phyloP scores from a whole-genome alignment of 2,888 invertebrate genomes.

The Didymodactylos carnosus region DNA sequence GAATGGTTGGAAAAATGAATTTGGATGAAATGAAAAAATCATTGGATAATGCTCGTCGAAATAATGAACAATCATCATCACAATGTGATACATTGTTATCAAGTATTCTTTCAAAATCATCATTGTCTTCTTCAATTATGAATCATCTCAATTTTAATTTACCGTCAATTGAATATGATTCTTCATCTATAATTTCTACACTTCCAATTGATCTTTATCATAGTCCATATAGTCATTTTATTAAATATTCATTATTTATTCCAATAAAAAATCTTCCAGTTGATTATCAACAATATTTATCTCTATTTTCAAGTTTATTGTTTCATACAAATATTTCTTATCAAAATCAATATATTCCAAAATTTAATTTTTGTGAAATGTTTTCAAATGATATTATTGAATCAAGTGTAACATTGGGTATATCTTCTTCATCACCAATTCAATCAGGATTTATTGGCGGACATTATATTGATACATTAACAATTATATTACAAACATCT shows the following conservation, averaged over 20 bases:
- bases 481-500: neutral
- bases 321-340: neutral
- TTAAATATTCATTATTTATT: neutral
- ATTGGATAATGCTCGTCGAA: constrained; percentile 1
- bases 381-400: neutral
- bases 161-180: neutral
- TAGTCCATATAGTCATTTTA: neutral
- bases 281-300: neutral
- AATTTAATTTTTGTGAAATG: neutral
- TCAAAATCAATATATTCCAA: neutral
- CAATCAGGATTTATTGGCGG: neutral
- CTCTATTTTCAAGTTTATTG: neutral
- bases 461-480: neutral
- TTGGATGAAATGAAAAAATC: constrained; percentile 1
- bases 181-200: no score
- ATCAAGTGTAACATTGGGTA: neutral
- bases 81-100: neutral
- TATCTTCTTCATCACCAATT: neutral
- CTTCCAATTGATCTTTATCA: neutral
- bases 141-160: neutral
- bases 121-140: neutral
- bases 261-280: neutral
- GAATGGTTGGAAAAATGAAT: neutral
- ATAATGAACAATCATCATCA: neutral
- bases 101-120: no score